Evolutionary conservation across 2,888 invertebrate genomes (phyloP), one percentile per base, ranked within the genome.

Genomic region (Punctoribates punctum): DNA sequence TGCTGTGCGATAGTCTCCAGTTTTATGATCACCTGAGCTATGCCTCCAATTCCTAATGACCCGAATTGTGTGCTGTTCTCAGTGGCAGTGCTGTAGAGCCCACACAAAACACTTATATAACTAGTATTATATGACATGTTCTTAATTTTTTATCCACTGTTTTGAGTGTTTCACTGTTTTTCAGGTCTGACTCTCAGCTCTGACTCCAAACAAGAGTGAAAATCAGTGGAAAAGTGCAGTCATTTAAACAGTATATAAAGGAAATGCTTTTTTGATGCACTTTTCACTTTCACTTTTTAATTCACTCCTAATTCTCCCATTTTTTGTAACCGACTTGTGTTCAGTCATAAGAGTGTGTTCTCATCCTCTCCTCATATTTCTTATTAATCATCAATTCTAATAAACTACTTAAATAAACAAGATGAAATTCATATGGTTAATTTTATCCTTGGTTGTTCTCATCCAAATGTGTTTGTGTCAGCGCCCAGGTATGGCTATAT

Each of bases 11-110:
- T 13, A 54, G 3, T 20, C 6, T 20, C 15, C 15, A n/a, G 13
- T 8, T 54, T n/a, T 54, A 20, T 54, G 23, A 54, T 54, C 23
- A 54, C 60, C 60, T 60, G 20, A 20, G 60, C 65, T 65, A 34
- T 65, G 65, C 65, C 8, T 65, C 38, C 65, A 65, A 65, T 65
- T 65, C 65, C 65, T 65, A 27, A 65, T 65, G 65, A 65, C 65
- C 65, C 65, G 65, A 65, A n/a, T 65, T 65, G 54, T 54, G 13
- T 42, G 42, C 42, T 42, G 42, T 42, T 42, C 42, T 42, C 42
- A 42, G 42, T 42, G 42, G 42, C 23, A 54, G n/a, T 9, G 6
- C n/a, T 20, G 20, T 20, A 54, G 20, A 20, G 54, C 54, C 54
- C n/a, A n/a, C 54, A 60, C 60, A 48, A 6, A 48, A 15, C n/a